These are phyloP conservation scores for Chrysodeixis includens DNA, from an alignment of 2,888 invertebrate species.

Conservation along the genomic window DNA sequence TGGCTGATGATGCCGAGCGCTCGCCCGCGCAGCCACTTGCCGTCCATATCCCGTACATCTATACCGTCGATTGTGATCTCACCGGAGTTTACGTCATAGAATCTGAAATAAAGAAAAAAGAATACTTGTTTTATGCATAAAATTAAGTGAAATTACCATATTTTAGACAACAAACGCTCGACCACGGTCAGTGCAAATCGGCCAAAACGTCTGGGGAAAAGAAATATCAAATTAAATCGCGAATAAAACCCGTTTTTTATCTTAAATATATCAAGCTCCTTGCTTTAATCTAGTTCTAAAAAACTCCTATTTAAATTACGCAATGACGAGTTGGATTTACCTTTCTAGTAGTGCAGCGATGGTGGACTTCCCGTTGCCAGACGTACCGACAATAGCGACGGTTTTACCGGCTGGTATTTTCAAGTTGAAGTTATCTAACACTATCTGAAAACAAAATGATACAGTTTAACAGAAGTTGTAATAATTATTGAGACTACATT, in stretches of 20 bases:
- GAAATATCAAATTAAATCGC: too few relatives aligned
- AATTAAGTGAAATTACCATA: too few relatives aligned
- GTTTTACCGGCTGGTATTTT: slow-evolving; percentile 96
- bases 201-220: too few relatives aligned
- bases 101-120: slow-evolving; percentile 82
- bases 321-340: slow-evolving; percentile 70
- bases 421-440: slow-evolving; percentile 95
- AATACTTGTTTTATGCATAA: too few relatives aligned
- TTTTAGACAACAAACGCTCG: too few relatives aligned
- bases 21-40: slow-evolving; percentile 95
- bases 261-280: too few relatives aligned
- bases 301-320: too few relatives aligned
- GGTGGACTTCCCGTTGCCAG: slow-evolving; percentile 98
- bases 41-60: slow-evolving; percentile 92
- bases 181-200: too few relatives aligned
- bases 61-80: slow-evolving; percentile 93
- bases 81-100: slow-evolving; percentile 94
- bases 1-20: slow-evolving; percentile 97
- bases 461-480: too few relatives aligned
- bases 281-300: too few relatives aligned
- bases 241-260: too few relatives aligned
- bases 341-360: slow-evolving; percentile 96
- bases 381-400: slow-evolving; percentile 97
- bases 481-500: too few relatives aligned
- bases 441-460: slow-evolving; percentile 83